These are phyloP conservation scores for Cynodonichthys magdalenae DNA, from an alignment of 2,797 vertebrate species.

Conservation along the genomic window DNA sequence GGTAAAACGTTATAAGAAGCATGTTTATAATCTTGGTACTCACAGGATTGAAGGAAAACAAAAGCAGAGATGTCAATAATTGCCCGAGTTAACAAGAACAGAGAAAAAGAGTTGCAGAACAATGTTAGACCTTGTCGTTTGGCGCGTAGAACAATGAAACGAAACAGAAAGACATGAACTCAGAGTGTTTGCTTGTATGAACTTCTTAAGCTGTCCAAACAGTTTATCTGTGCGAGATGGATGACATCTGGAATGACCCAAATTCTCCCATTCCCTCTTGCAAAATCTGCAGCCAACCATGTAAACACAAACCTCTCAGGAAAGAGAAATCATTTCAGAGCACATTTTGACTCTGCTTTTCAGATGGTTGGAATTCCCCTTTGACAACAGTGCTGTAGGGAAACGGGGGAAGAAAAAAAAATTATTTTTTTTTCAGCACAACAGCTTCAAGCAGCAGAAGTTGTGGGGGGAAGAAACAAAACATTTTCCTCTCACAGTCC, in stretches of 20 bases:
- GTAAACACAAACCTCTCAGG: constrained; percentile 51
- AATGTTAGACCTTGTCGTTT: constrained; percentile 17
- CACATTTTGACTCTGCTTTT: constrained; percentile 46
- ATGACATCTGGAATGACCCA: constrained; percentile 51
- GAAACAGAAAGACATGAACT: constrained; percentile 37
- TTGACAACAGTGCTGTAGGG: constrained; percentile 23
- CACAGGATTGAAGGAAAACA: constrained; percentile 32
- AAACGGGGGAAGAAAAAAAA: constrained; percentile 22
- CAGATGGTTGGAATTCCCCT: constrained; percentile 58
- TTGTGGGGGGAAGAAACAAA: background rate
- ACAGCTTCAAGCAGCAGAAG: constrained; percentile 17
- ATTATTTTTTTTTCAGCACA: constrained; percentile 10
- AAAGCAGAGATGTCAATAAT: constrained; percentile 34
- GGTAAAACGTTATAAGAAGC: background rate
- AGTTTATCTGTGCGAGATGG: constrained; percentile 57
- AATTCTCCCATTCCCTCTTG: constrained; percentile 55
- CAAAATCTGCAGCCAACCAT: constrained; percentile 47
- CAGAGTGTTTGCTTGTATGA: constrained; percentile 33
- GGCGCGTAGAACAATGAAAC: constrained; percentile 37
- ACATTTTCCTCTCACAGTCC: constrained; percentile 32
- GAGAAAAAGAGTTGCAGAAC: constrained; percentile 25
- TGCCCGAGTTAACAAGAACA: constrained; percentile 23
- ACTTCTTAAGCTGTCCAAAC: constrained; percentile 63
- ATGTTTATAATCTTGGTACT: constrained; percentile 15
- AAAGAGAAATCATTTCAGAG: constrained; percentile 38